These are phyloP conservation scores for Todiramphus chloris DNA, from an alignment of 2,113 vertebrate genomes.

Conservation along the genomic window DNA sequence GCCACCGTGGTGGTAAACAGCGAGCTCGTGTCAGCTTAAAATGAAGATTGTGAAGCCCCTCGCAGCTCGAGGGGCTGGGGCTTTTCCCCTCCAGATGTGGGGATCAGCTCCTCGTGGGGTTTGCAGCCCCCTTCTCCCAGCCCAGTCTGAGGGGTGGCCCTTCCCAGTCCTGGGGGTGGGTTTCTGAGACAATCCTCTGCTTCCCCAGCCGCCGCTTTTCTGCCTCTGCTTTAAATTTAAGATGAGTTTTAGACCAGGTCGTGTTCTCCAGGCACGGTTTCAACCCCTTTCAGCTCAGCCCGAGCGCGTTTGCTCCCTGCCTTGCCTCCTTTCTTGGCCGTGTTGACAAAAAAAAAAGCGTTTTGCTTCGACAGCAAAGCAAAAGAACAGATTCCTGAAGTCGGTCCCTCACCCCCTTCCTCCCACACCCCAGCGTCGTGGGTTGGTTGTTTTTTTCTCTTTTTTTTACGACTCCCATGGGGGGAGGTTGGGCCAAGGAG, in stretches of 20 bases:
- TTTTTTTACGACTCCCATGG: rapidly evolving
- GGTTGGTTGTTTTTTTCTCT: neutral
- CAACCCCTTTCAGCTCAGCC: neutral
- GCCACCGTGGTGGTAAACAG: rapidly evolving
- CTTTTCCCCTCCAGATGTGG: rapidly evolving
- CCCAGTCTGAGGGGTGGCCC: rapidly evolving
- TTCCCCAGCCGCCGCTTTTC: neutral
- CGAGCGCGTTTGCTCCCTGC: neutral
- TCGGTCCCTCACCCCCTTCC: neutral
- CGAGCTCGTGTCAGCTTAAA: rapidly evolving
- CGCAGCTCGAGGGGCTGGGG: neutral
- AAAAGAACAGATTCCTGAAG: neutral
- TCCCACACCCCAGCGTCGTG: rapidly evolving
- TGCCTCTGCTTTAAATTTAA: neutral
- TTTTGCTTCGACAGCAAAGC: neutral
- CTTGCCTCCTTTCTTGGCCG: neutral
- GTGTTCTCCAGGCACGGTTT: neutral
- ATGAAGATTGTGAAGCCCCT: neutral
- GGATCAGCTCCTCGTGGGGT: rapidly evolving
- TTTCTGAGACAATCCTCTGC: neutral
- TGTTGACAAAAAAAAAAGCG: rapidly evolving
- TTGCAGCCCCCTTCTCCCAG: rapidly evolving
- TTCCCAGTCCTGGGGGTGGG: neutral
- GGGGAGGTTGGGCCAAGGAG: neutral
- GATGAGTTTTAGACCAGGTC: neutral